Base-by-base conservation (phyloP, 2,888 invertebrate species). In the Strigamia maritima region DNA sequence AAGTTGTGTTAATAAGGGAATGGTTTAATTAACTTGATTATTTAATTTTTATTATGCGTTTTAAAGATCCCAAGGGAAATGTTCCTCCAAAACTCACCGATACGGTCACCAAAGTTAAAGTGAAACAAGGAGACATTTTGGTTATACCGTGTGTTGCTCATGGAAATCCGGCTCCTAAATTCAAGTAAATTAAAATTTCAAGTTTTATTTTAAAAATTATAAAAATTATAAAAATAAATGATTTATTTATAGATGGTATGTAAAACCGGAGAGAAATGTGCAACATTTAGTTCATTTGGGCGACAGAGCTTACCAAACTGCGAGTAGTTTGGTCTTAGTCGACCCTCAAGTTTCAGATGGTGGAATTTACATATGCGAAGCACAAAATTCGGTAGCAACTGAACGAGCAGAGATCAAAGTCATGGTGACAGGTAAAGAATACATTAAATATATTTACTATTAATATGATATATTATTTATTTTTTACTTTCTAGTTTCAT, bases 401-500 rank as follows among this genome's bases (percentile, higher is more conserved):
- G 84, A 83, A 3, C 82, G 83, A 4, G 83, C 83, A 0, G 82
- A 83, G 19, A 84, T 85, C 12, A 80, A 82, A n/a, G 82, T 86
- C 1, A 83, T 82, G 24, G 84, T 86, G 2, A 84, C 83, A 81
- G 85, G 86, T 86, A 83, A 83, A 44, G n/a, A 22, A 12, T 60
- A 10, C 14, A 60, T 60, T 60, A 60, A 35, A n/a, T 35, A 35
- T 44, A 16, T 1, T 12, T 44, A 16, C 14, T 1, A 16, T 16
- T 44, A 2, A 3, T 12, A n/a, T 4, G 12, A 16, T 16, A 12
- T n/a, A 44, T 44, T 22, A 60, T 22, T 60, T n/a, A 14, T 28
- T 10, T 44, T 14, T 77, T 60, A n/a, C 22, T 65, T 75, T 84
- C n/a, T 83, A 89, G 97, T 95, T 79, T 95, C 96, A 0, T 86